Percentiles rank a stretch among this genome's conserved stretches.
phyloP scores from a whole-genome alignment of 37 sponge, comb jelly and placozoan genomes.

The Hormiphora californensis region DNA sequence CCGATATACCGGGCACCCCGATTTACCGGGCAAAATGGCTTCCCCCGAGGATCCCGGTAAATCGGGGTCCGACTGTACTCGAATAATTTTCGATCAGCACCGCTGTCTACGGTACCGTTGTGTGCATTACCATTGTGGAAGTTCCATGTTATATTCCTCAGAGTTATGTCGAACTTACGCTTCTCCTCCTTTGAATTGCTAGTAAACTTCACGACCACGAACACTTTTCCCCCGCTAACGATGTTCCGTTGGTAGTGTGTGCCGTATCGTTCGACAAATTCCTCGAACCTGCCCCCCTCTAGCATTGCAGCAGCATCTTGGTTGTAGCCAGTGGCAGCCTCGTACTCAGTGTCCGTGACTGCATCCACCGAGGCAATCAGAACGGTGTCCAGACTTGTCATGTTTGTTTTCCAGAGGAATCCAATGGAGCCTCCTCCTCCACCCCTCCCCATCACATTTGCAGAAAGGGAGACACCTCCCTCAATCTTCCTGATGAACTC shows the following conservation, averaged over 20 bases:
- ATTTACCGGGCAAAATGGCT: too few relatives aligned
- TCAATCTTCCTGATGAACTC: not conserved
- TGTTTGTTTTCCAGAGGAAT: not conserved
- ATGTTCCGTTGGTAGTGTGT: constrained; percentile 3
- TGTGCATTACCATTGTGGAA: too few relatives aligned
- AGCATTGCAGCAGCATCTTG: not conserved
- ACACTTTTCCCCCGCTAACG: not conserved
- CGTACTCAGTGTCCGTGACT: not conserved
- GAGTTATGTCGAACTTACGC: not conserved
- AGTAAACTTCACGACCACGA: not conserved
- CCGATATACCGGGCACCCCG: too few relatives aligned
- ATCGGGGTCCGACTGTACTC: too few relatives aligned
- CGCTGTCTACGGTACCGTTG: too few relatives aligned
- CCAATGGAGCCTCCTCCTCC: not conserved
- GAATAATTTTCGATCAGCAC: too few relatives aligned
- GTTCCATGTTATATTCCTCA: too few relatives aligned
- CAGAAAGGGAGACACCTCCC: not conserved
- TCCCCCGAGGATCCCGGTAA: too few relatives aligned
- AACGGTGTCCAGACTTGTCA: not conserved
- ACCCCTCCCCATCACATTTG: not conserved
- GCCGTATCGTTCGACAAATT: not conserved
- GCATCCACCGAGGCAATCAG: not conserved
- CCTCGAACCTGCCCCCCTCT: not conserved
- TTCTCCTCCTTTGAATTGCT: not conserved
- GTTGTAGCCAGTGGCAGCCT: not conserved